A percentile compares a stretch with the other conserved stretches of the same genome.
phyloP scores from a whole-genome alignment of 2,113 vertebrate species.

The Myrmecophaga tridactyla region DNA sequence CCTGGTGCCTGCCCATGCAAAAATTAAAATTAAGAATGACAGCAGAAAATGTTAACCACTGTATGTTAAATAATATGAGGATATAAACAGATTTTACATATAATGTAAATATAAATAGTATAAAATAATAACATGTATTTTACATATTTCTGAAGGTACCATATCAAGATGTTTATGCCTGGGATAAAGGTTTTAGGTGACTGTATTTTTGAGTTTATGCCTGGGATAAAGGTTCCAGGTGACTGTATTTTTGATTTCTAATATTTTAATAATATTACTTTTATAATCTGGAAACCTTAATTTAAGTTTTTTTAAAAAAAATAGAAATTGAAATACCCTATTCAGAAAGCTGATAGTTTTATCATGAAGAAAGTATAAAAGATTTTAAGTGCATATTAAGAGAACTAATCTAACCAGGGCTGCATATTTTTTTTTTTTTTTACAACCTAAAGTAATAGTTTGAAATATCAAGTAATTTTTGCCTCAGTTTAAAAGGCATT shows the following conservation, averaged over 20 bases:
- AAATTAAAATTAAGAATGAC: too few relatives aligned
- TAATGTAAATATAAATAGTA: background rate
- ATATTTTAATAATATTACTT: background rate
- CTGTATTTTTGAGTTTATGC: background rate
- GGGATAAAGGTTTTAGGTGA: too few relatives aligned
- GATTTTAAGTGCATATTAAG: background rate
- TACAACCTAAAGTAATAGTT: background rate
- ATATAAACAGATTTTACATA: background rate
- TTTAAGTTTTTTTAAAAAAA: background rate
- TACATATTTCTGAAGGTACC: constrained; percentile 19
- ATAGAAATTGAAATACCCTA: background rate
- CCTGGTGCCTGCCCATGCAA: too few relatives aligned
- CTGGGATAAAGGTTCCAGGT: background rate
- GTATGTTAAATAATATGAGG: background rate
- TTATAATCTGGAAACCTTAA: background rate
- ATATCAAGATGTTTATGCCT: background rate
- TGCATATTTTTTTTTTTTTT: background rate
- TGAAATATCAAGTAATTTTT: background rate
- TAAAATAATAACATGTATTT: background rate
- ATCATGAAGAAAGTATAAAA: background rate
- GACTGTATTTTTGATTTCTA: background rate
- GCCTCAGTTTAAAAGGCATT: constrained; percentile 1
- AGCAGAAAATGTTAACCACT: background rate
- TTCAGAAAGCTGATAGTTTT: background rate
- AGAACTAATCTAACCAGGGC: background rate